Conservation (phyloP, 2,797 vertebrate species). For the Macropus fuliginosus region DNA sequence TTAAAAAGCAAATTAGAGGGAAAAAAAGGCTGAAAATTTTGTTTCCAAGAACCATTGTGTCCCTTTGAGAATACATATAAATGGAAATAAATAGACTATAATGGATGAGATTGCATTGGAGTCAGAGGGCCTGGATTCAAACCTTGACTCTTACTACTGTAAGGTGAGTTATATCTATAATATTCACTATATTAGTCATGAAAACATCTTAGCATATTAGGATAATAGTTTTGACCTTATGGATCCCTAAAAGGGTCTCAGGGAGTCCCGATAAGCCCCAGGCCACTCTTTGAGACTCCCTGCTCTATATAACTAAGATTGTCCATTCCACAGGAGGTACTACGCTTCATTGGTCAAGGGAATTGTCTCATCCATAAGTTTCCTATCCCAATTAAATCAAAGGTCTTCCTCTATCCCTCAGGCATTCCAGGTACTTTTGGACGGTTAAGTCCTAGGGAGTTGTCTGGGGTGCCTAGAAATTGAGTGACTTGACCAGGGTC, state of each 20-base stretch:
- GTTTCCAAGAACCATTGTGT: not conserved
- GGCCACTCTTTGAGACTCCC: no score
- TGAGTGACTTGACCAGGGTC: not conserved
- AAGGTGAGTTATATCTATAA: not conserved
- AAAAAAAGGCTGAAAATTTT: not conserved
- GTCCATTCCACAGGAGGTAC: no score
- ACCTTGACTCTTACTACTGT: not conserved
- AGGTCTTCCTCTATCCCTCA: no score
- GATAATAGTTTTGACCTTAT: not conserved
- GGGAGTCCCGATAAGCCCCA: no score
- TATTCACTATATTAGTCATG: not conserved
- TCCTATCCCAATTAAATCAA: not conserved
- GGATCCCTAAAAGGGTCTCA: no score
- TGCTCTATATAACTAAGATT: not conserved
- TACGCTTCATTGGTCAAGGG: not conserved
- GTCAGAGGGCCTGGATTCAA: not conserved
- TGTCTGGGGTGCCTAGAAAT: not conserved
- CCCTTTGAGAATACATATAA: not conserved
- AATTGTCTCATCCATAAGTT: not conserved
- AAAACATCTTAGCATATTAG: not conserved
- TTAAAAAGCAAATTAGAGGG: not conserved
- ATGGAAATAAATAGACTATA: not conserved
- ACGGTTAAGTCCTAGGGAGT: not conserved
- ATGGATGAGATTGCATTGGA: not conserved
- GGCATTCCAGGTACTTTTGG: not conserved